phyloP scores from a whole-genome alignment of 2,888 invertebrate species.

The Mimas tiliae region DNA sequence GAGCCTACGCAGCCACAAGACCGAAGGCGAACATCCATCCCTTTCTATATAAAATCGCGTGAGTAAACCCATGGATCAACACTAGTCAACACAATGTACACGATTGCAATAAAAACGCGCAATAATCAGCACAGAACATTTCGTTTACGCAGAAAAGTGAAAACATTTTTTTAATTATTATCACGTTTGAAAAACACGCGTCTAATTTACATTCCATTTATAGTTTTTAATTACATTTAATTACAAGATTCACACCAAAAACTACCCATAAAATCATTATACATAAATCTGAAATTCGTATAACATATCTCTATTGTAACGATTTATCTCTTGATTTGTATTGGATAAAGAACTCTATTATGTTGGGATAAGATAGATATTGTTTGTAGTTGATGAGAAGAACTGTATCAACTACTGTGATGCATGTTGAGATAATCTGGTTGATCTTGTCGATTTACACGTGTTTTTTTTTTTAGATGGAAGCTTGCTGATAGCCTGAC shows the following conservation, averaged over 20 bases:
- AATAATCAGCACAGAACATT: slow-evolving; percentile 6
- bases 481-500: too few relatives aligned
- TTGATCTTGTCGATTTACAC: slow-evolving; percentile 47
- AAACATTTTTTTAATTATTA: slow-evolving; percentile 19
- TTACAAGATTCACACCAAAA: neutral
- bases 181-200: neutral
- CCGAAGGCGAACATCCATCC: too few relatives aligned
- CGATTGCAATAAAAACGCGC: neutral
- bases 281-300: neutral
- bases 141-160: slow-evolving; percentile 19
- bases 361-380: neutral
- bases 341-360: neutral
- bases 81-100: neutral
- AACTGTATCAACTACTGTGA: neutral
- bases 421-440: slow-evolving; percentile 36
- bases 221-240: slow-evolving; percentile 15
- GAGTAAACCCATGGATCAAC: neutral
- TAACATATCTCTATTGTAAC: neutral
- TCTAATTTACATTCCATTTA: slow-evolving; percentile 4
- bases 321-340: neutral
- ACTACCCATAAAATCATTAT: neutral
- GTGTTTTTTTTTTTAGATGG: too few relatives aligned
- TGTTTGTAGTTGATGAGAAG: too few relatives aligned
- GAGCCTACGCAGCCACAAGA: too few relatives aligned
- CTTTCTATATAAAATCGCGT: neutral